Evolutionary conservation across 2,888 invertebrate species (phyloP).

Genomic region (Troides helena): DNA sequence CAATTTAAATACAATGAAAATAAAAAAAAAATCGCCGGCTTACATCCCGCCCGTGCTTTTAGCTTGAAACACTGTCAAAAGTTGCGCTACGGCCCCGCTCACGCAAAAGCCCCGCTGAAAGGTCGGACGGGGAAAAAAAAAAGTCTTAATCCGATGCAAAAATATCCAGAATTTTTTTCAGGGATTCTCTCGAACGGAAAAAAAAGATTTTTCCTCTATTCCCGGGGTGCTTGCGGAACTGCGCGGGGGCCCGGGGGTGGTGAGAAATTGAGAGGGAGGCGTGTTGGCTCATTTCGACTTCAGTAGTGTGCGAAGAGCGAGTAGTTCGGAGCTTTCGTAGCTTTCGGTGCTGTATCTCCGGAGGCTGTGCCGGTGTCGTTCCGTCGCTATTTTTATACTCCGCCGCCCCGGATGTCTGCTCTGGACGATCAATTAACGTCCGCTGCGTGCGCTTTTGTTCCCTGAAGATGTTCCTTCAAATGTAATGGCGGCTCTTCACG

Average conservation of each 20-base stretch:
- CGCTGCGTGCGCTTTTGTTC: constrained; percentile 19
- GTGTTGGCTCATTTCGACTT: constrained; percentile 10
- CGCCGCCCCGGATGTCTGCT: constrained; percentile 19
- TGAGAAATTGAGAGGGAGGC: constrained; percentile 26
- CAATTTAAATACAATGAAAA: constrained; percentile 21
- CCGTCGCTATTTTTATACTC: constrained; percentile 13
- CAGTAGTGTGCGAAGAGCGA: constrained; percentile 16
- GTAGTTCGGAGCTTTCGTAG: constrained; percentile 8
- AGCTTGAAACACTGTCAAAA: constrained; percentile 21
- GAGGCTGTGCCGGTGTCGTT: constrained; percentile 18
- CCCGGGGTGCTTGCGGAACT: constrained; percentile 28
- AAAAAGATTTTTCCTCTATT: constrained; percentile 30
- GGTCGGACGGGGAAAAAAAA: constrained; percentile 8
- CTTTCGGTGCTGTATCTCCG: constrained; percentile 5
- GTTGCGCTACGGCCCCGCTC: constrained; percentile 14
- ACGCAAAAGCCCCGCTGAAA: constrained; percentile 19
- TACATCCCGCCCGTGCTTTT: constrained; percentile 7
- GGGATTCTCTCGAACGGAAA: constrained; percentile 23
- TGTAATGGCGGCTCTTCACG: not conserved
- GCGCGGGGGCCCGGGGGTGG: constrained; percentile 2
- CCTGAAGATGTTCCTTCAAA: constrained; percentile 6
- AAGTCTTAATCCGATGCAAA: constrained; percentile 27
- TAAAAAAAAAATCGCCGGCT: constrained; percentile 2
- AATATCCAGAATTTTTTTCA: constrained; percentile 22
- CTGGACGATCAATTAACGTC: constrained; percentile 23